Percentiles rank a stretch among this genome's conserved stretches.
Conservation (phyloP, 2,797 vertebrate genomes). For the Crypturellus tataupa region DNA sequence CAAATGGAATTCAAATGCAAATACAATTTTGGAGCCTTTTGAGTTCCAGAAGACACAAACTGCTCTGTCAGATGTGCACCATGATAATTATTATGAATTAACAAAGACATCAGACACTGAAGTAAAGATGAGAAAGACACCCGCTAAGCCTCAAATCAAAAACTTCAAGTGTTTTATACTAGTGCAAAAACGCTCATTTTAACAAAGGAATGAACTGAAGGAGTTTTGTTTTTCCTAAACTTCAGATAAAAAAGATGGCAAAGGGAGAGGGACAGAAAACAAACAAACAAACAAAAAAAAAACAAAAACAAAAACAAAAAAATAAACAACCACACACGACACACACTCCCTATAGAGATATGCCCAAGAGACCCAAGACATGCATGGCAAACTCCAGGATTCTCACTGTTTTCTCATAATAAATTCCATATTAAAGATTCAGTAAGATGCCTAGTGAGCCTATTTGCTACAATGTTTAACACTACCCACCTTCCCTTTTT, state of each 20-base stretch:
- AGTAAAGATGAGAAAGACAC: background rate
- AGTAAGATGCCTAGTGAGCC: background rate
- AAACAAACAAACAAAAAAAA: too few relatives aligned
- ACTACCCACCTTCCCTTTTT: background rate
- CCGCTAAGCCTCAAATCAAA: background rate
- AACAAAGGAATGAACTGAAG: constrained; percentile 1
- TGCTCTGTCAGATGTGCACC: background rate
- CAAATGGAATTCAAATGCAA: background rate
- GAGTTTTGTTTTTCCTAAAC: too few relatives aligned
- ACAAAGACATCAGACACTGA: background rate
- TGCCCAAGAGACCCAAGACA: background rate
- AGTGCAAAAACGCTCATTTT: background rate
- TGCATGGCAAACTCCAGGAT: background rate
- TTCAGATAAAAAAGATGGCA: too few relatives aligned
- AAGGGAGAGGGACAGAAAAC: too few relatives aligned
- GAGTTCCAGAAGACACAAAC: background rate
- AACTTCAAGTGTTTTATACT: background rate
- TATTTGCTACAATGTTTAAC: background rate
- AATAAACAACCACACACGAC: too few relatives aligned
- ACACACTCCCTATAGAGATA: background rate
- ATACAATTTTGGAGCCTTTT: background rate
- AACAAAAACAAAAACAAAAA: too few relatives aligned
- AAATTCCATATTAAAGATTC: background rate
- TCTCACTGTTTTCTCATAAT: too few relatives aligned
- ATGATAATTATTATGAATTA: background rate